Base-by-base conservation (phyloP, 2,888 invertebrate genomes). In the Athalia rosae region DNA sequence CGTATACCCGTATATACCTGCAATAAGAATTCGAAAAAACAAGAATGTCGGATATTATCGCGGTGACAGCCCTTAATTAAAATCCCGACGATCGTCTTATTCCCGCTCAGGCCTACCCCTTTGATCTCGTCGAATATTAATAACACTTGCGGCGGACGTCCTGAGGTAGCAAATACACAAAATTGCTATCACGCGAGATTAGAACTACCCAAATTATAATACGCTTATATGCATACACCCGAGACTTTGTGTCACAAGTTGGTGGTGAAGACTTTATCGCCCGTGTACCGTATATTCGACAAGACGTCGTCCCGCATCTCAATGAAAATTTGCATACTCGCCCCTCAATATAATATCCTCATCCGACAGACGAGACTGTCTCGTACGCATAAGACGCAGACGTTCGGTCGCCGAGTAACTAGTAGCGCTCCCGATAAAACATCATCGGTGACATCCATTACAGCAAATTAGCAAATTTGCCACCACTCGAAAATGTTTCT, bases 241-340 rank as follows among this genome's bases (percentile, higher is more conserved):
- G 59, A n/a, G 61, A 61, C 62, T 74, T 59, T 74, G 58, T 74
- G 61, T 61, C 74, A 50, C 74, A 28, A 28, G 28, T 28, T 28
- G 28, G 61, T 50, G 47, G 11, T 74, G 74, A 74, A 74, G 80
- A 81, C 82, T 85, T 85, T 85, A 85, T 84, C 84, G 79, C 79
- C 63, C 81, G 78, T 78, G 77, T 82, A 81, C 79, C 76, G 63
- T 66, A 76, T 28, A 28, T 28, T 28, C 28, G 28, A 28, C 28
- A 28, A 28, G 28, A 28, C 28, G 28, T 28, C 28, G 28, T 28
- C 28, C 28, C 28, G 28, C 28, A 28, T 28, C 77, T 69, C 79
- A 61, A 71, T 71, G 76, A 66, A 77, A 78, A 86, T 85, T 86
- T 85, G 84, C 84, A 86, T 86, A 85, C 81, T 78, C 76, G 82